A percentile compares a stretch with the other conserved stretches of the same genome.
phyloP scores from a whole-genome alignment of 2,797 vertebrate genomes.

The Mormyrops attenuatus region DNA sequence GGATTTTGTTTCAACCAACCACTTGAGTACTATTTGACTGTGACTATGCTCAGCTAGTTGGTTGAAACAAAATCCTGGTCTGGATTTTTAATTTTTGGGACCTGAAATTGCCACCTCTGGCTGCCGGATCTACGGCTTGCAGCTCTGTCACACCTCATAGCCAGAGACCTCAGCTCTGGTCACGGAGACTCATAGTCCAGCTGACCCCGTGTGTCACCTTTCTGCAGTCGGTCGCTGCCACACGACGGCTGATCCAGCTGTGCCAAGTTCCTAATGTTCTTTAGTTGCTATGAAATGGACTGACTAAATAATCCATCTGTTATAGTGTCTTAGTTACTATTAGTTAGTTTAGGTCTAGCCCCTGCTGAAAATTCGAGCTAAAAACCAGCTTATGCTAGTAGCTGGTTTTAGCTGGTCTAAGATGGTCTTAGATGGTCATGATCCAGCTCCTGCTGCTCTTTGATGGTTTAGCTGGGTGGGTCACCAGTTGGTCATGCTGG shows the following conservation, averaged over 20 bases:
- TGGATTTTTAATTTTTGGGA: too few species aligned
- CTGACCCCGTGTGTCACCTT: background rate
- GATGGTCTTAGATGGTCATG: background rate
- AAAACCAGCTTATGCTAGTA: background rate
- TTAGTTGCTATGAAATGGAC: background rate
- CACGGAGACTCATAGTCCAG: background rate
- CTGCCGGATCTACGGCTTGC: background rate
- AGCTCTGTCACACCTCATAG: background rate
- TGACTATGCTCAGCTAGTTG: too few species aligned
- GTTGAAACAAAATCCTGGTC: too few species aligned
- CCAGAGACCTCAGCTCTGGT: background rate
- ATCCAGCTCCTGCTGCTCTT: background rate
- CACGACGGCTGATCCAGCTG: background rate
- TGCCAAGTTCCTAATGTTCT: background rate
- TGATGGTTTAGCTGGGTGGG: background rate
- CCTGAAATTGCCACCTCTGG: too few species aligned
- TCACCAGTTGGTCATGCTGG: background rate
- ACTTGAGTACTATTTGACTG: too few species aligned
- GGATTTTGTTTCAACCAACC: too few species aligned
- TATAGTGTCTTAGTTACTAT: background rate
- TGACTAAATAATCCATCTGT: background rate
- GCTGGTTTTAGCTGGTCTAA: background rate
- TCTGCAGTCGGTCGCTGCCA: background rate
- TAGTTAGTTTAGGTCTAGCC: too few species aligned
- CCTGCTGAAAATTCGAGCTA: background rate